Evolutionary conservation across 2,888 invertebrate genomes (phyloP).

Genomic region (Cheilosia vernalis): DNA sequence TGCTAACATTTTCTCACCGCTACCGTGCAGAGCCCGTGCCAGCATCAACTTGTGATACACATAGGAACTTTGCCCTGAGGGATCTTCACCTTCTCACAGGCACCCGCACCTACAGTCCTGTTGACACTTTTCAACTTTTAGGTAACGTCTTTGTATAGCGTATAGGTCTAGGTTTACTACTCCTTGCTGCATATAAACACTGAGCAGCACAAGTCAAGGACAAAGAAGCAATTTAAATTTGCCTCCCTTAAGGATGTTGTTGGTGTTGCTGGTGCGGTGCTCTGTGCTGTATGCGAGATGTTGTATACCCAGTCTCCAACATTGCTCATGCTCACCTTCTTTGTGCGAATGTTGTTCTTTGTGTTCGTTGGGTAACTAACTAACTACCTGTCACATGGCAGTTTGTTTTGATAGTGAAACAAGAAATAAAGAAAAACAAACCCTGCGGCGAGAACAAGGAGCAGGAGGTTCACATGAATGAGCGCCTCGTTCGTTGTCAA

Average conservation of each 20-base stretch:
- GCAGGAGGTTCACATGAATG: slow-evolving; percentile 15
- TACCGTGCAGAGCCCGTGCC: not conserved
- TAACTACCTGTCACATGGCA: slow-evolving; percentile 72
- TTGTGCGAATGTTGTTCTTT: slow-evolving; percentile 46
- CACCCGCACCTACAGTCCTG: slow-evolving; percentile 26
- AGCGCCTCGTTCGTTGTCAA: slow-evolving; percentile 12
- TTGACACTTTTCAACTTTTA: slow-evolving; percentile 67
- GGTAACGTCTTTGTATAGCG: slow-evolving; percentile 63
- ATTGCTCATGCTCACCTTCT: slow-evolving; percentile 2
- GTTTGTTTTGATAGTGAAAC: slow-evolving; percentile 66
- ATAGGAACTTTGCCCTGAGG: slow-evolving; percentile 54
- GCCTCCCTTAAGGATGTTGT: slow-evolving; percentile 65
- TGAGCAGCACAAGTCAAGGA: slow-evolving; percentile 71
- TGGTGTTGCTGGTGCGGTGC: slow-evolving; percentile 15
- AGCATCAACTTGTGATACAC: slow-evolving; percentile 10
- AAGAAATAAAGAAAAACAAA: slow-evolving; percentile 37
- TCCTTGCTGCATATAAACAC: slow-evolving; percentile 41
- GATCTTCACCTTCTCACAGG: slow-evolving; percentile 64
- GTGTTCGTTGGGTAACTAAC: slow-evolving; percentile 59
- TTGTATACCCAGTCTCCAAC: no score
- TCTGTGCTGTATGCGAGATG: not conserved
- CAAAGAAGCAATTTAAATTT: slow-evolving; percentile 74
- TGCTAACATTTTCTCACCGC: slow-evolving; percentile 60
- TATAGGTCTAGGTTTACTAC: slow-evolving; percentile 1
- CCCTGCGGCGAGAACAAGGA: slow-evolving; percentile 47